These are phyloP conservation scores for Rhadinocentrus ornatus DNA, from an alignment of 2,797 vertebrate species.

Conservation along the genomic window DNA sequence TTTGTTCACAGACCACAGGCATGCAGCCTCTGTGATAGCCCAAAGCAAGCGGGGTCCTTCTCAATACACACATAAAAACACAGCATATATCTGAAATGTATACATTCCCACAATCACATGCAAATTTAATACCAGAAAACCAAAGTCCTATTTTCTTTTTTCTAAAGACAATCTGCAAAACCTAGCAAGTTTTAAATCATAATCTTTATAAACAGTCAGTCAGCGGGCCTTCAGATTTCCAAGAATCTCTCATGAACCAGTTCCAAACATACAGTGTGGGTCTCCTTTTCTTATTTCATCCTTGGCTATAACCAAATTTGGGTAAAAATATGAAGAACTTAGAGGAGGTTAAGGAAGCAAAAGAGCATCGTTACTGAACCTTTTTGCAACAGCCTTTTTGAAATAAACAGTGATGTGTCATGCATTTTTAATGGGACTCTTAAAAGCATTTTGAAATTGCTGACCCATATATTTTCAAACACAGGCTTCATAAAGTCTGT, in stretches of 20 bases:
- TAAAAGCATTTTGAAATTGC: constrained; percentile 40
- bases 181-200: neutral
- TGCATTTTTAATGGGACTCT: constrained; percentile 37
- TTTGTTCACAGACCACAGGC: constrained; percentile 65
- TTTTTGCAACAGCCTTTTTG: constrained; percentile 19
- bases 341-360: neutral
- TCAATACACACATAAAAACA: constrained; percentile 16
- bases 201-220: neutral
- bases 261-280: neutral
- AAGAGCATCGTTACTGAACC: constrained; percentile 26
- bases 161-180: neutral
- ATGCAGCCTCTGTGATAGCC: constrained; percentile 54
- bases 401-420: constrained; percentile 24
- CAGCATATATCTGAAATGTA: neutral
- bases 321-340: neutral
- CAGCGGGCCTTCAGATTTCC: constrained; percentile 2
- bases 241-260: constrained; percentile 8
- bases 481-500: constrained; percentile 14
- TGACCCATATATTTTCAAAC: constrained; percentile 34
- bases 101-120: neutral
- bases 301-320: neutral
- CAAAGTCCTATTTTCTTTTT: neutral
- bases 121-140: neutral
- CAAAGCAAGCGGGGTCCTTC: constrained; percentile 48
- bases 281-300: constrained; percentile 19